Evolutionary conservation across 2,113 vertebrate species (phyloP).

Genomic region (Chloroceryle aenea): DNA sequence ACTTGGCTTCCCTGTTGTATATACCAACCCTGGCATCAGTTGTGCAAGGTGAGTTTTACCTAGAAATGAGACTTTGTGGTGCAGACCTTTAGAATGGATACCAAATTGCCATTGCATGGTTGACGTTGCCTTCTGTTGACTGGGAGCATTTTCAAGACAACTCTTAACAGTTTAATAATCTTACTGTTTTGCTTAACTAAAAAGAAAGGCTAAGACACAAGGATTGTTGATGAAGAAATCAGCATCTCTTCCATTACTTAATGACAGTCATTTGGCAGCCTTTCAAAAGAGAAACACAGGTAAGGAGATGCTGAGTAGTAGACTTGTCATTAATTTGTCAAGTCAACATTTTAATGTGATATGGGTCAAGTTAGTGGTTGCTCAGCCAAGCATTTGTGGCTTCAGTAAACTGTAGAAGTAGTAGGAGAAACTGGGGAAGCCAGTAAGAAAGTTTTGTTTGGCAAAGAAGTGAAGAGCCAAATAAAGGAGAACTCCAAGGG

Average conservation of each 20-base stretch:
- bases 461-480: not conserved
- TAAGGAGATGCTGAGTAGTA: not conserved
- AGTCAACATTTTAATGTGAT: not conserved
- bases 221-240: not conserved
- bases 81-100: not conserved
- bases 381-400: not conserved
- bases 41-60: not conserved
- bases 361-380: not conserved
- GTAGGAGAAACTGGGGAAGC: not conserved
- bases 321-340: constrained; percentile 11
- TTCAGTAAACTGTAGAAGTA: not conserved
- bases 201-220: not conserved
- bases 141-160: not conserved
- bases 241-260: not conserved
- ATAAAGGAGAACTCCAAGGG: not conserved
- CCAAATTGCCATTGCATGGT: not conserved
- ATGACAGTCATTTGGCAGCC: not conserved
- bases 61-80: not conserved
- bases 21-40: not conserved
- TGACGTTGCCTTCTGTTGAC: not conserved
- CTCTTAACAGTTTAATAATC: not conserved
- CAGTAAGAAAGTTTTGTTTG: constrained; percentile 42
- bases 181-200: not conserved
- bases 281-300: not conserved
- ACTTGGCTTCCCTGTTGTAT: not conserved